A percentile compares a stretch with the other conserved stretches of the same genome.
These are phyloP conservation scores for Lymantria dispar DNA, from an alignment of 2,888 invertebrate genomes.

Conservation along the genomic window DNA sequence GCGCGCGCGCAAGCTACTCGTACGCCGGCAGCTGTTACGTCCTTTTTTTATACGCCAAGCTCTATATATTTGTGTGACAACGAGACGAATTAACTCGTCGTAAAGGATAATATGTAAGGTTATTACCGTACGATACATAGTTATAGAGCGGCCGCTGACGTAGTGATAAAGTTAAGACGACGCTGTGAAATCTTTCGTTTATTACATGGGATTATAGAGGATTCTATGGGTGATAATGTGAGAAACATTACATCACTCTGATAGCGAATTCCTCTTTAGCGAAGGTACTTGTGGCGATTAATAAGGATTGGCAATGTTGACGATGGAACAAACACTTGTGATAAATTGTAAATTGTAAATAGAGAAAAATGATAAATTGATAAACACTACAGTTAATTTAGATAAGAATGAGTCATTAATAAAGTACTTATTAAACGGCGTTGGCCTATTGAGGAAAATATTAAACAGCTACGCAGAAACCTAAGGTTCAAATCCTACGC, in stretches of 20 bases:
- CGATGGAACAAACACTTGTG: constrained; percentile 14
- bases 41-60: constrained; percentile 75
- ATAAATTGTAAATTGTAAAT: constrained; percentile 26
- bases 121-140: constrained; percentile 57
- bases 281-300: constrained; percentile 24
- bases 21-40: constrained; percentile 48
- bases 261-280: not conserved
- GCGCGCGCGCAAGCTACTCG: constrained; percentile 64
- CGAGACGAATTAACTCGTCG: constrained; percentile 69
- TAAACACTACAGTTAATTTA: constrained; percentile 7
- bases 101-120: constrained; percentile 80
- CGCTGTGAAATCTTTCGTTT: constrained; percentile 75
- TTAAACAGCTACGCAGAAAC: too few relatives aligned
- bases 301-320: constrained; percentile 24
- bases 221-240: constrained; percentile 65
- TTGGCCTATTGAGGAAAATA: too few relatives aligned
- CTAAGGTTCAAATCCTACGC: too few relatives aligned
- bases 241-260: constrained; percentile 60
- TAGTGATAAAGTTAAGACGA: constrained; percentile 58
- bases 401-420: constrained; percentile 1
- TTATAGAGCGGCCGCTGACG: constrained; percentile 54
- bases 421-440: too few relatives aligned
- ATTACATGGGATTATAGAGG: constrained; percentile 70
- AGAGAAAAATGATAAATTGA: constrained; percentile 26
- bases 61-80: constrained; percentile 75